Conservation (phyloP, 2,888 invertebrate genomes). For the Rhingia rostrata region DNA sequence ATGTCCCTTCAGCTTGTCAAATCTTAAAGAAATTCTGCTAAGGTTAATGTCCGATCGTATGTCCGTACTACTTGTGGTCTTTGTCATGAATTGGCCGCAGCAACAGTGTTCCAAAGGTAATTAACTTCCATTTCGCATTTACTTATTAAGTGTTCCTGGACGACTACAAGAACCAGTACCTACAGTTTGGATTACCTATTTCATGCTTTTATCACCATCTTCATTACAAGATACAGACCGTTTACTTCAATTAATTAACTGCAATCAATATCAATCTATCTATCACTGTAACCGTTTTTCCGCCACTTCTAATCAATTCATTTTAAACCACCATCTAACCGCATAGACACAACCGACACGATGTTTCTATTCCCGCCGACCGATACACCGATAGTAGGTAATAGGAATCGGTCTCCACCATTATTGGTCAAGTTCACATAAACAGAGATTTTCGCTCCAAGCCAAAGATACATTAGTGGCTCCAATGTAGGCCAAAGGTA, state of each 20-base stretch:
- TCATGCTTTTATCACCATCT: conserved; percentile 37
- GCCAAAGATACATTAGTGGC: conserved; percentile 47
- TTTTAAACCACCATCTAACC: conserved; percentile 66
- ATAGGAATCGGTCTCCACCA: conserved; percentile 35
- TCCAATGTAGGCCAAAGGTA: conserved; percentile 72
- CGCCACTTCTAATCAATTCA: conserved; percentile 72
- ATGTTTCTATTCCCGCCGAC: conserved; percentile 23
- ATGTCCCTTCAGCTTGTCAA: too few species aligned
- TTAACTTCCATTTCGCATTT: conserved; percentile 1
- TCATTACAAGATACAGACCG: conserved; percentile 50
- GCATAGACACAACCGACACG: conserved; percentile 52
- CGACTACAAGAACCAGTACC: background rate
- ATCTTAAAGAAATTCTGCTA: background rate
- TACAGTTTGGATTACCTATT: conserved; percentile 24
- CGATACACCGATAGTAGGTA: conserved; percentile 9
- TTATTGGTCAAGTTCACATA: conserved; percentile 71
- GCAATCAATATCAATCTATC: conserved; percentile 70
- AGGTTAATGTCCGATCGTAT: conserved; percentile 16
- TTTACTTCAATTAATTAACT: conserved; percentile 68
- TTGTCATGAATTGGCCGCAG: background rate
- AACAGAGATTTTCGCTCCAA: conserved; percentile 54
- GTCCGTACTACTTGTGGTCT: background rate
- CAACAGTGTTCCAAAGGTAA: background rate
- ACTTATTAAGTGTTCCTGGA: conserved; percentile 11
- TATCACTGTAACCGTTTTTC: conserved; percentile 68